Base-by-base conservation (phyloP, 2,888 invertebrate species). In the Hirtodrosophila histrioides region DNA sequence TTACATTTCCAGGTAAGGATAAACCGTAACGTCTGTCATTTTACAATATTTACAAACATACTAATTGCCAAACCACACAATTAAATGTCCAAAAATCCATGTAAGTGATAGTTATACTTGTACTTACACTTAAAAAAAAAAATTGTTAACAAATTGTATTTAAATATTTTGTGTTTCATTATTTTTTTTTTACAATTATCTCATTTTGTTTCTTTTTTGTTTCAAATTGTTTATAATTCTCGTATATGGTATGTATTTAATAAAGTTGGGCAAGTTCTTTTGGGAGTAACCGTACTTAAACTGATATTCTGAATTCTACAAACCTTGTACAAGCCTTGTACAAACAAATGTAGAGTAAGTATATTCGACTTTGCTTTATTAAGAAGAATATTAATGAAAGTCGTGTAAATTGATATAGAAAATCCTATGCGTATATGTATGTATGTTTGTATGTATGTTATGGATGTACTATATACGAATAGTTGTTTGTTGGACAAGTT, bases 41-140 rank as follows among this genome's bases (percentile, higher is more conserved):
- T 77, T 78, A 80, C 81, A 83, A 84, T 84, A 78, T 84, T 78
- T 78, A 78, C 78, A 78, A 74, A 74, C 73, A 76, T 74, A 76
- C 55, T 80, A 83, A 78, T 80, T 76, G 77, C 76, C 62, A 48
- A 81, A 77, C 54, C 45, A 58, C 54, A 76, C 57, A 71, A 60
- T 57, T 46, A 58, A 70, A 63, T 69, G 45, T 55, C 11, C 43
- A 58, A 23, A 64, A 45, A 46, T 40, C 6, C 4, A 43, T 74
- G 73, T 58, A 72, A 76, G 73, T 62, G 41, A 37, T 46, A 74
- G 77, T 74, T 74, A 11, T 44, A 74, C 77, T 74, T 44, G 43
- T 48, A 67, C 77, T 74, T 72, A 76, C 73, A 72, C 61, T 27
- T 33, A 10, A 39, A 75, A 10, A 39, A 75, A 71, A 3, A 39